Conservation (phyloP, 2,888 invertebrate genomes). For the Allygus modestus region DNA sequence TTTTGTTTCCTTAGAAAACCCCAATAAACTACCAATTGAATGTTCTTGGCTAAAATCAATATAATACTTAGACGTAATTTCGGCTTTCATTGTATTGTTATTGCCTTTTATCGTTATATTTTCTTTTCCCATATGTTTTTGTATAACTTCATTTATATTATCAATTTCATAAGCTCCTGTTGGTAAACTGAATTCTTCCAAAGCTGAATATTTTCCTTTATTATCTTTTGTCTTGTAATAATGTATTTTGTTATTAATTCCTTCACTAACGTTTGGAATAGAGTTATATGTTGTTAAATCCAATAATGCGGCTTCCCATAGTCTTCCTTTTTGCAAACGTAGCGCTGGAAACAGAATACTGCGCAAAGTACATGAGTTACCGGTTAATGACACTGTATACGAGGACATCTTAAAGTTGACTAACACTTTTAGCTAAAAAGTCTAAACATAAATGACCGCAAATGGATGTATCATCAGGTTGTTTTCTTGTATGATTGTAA, state of each 20-base stretch:
- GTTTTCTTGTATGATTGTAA: neutral
- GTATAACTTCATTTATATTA: conserved; percentile 26
- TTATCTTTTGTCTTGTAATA: neutral
- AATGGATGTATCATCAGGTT: neutral
- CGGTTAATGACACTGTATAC: conserved; percentile 32
- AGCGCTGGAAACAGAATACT: conserved; percentile 26
- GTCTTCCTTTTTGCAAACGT: neutral
- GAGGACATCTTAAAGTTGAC: conserved; percentile 49
- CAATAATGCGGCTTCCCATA: conserved; percentile 45
- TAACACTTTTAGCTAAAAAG: conserved; percentile 19
- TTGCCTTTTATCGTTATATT: conserved; percentile 44
- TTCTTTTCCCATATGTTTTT: conserved; percentile 39
- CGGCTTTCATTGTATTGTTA: conserved; percentile 19
- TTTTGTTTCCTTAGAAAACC: neutral
- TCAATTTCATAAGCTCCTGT: conserved; percentile 46
- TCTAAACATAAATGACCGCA: conserved; percentile 49
- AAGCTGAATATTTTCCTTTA: neutral
- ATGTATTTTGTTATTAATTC: conserved; percentile 13
- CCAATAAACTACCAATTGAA: conserved; percentile 2
- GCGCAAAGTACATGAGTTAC: neutral
- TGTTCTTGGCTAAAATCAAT: conserved; percentile 29
- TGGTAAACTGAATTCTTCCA: neutral
- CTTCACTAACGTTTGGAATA: conserved; percentile 42
- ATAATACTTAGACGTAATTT: conserved; percentile 15
- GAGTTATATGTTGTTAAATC: conserved; percentile 56